Evolutionary conservation across 2,113 vertebrate species (phyloP), one percentile per base, ranked within the genome.

Genomic region (Ia io): DNA sequence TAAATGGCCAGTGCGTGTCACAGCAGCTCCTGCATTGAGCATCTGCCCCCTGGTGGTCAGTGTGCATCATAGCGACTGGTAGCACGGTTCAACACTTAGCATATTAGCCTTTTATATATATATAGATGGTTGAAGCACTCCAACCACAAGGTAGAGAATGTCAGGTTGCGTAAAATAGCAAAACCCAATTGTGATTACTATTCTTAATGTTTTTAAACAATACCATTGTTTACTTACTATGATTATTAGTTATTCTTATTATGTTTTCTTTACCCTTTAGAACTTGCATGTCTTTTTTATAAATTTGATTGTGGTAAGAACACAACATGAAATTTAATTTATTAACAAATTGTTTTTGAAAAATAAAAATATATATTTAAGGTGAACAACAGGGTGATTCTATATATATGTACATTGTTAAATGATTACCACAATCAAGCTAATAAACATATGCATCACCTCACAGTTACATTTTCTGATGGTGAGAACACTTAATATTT

Each of bases 91-190:
- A 9, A 59, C 56, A 59, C 56, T 59, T 59, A 59, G 23, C 56
- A 59, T 59, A 59, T 59, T 59, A 59, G 23, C 9, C 23, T 9
- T 56, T 9, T 56, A 56, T 56, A 56, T 56, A 56, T 56, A 56
- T 56, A 56, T 9, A 59, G 22, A 23, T 56, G 22, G 9, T 70
- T 70, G 35, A 77, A 85, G 73, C 4, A 35, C 30, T 20, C 42
- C 59, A 87, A 84, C 78, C 77, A 93, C 44, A 96, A 37, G 65
- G 32, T 71, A 84, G 44, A 95, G 76, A 93, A 71, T 71, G 61
- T 86, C 59, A 77, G 25, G 51, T 90, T 95, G 49, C 20, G 63
- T 78, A 76, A 90, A 95, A 83, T 28, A 71, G 10, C 35, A 88
- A 77, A 49, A 49, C 51, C 12, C 18, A 87, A 17, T 44, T 73